phyloP scores from a whole-genome alignment of 2,797 vertebrate species.

The Sebastes wilsoni region DNA sequence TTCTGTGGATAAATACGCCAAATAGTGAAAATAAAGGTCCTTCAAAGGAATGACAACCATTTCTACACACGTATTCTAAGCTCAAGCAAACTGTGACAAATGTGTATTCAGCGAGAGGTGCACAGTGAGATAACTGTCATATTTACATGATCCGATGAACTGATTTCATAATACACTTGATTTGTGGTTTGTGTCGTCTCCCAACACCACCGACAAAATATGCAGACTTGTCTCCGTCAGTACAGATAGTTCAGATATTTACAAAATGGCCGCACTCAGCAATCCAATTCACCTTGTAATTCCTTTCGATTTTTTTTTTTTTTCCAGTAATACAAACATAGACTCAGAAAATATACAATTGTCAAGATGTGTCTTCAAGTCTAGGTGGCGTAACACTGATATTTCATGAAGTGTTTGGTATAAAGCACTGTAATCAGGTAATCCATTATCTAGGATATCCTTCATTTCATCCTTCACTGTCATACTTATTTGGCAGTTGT shows the following conservation, averaged over 20 bases:
- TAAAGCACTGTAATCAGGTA: constrained; percentile 23
- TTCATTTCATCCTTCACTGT: constrained; percentile 25
- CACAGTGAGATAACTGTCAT: constrained; percentile 71
- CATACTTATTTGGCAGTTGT: constrained; percentile 41
- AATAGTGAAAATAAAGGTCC: constrained; percentile 52
- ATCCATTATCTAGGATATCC: constrained; percentile 15
- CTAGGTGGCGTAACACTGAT: constrained; percentile 68
- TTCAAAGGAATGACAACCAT: constrained; percentile 58
- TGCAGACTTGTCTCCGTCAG: constrained; percentile 62
- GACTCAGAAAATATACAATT: constrained; percentile 55
- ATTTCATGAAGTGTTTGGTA: constrained; percentile 42
- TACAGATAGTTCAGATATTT: constrained; percentile 72
- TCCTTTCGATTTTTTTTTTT: constrained; percentile 28
- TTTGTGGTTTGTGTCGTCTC: constrained; percentile 58
- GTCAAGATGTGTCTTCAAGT: constrained; percentile 75
- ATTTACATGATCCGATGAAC: constrained; percentile 77
- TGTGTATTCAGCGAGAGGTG: constrained; percentile 77
- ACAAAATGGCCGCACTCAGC: constrained; percentile 67
- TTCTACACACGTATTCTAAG: constrained; percentile 67
- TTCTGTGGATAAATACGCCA: constrained; percentile 67
- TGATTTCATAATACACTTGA: constrained; percentile 52
- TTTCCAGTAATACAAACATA: constrained; percentile 81
- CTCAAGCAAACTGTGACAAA: constrained; percentile 79
- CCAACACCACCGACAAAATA: constrained; percentile 60
- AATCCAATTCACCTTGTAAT: constrained; percentile 57